phyloP scores from a whole-genome alignment of 1,140 invertebrate species.

The Leptonema lineaticorne region DNA sequence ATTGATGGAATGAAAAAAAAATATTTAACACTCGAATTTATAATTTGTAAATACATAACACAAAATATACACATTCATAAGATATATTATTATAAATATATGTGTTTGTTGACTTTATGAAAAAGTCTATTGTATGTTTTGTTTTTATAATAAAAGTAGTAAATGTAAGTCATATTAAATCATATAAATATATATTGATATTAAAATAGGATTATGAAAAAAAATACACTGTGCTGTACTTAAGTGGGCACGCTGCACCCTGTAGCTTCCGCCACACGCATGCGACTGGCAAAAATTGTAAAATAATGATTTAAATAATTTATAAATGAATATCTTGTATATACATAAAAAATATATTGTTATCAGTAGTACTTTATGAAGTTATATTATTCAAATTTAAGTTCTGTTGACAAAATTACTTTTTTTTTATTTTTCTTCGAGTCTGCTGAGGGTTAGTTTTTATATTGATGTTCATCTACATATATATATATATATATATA shows the following conservation, averaged over 20 bases:
- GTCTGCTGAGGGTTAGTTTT: too few relatives aligned
- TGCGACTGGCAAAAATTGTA: constrained; percentile 17
- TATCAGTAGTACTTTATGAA: constrained; percentile 3
- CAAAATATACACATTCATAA: constrained; percentile 5
- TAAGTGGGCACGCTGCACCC: constrained; percentile 26
- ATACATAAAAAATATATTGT: constrained; percentile 7
- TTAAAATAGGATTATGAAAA: constrained; percentile 9
- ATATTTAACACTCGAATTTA: constrained; percentile 3
- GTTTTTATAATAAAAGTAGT: constrained; percentile 22
- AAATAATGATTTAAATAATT: constrained; percentile 25
- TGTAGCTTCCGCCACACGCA: constrained; percentile 26
- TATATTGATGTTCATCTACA: too few relatives aligned
- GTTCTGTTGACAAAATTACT: too few relatives aligned
- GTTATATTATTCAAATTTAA: neutral
- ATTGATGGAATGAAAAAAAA: neutral
- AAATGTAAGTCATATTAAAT: constrained; percentile 1
- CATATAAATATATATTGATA: neutral
- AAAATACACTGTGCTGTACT: constrained; percentile 23
- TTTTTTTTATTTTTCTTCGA: too few relatives aligned
- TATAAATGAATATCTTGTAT: constrained; percentile 21
- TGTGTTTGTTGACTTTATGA: constrained; percentile 28
- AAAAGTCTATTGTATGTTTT: constrained; percentile 27
- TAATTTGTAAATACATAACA: neutral
- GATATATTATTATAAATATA: neutral
- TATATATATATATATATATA: too few relatives aligned